Evolutionary conservation across 1,140 invertebrate species (phyloP).

Genomic region (Dolichoris vasculosae): DNA sequence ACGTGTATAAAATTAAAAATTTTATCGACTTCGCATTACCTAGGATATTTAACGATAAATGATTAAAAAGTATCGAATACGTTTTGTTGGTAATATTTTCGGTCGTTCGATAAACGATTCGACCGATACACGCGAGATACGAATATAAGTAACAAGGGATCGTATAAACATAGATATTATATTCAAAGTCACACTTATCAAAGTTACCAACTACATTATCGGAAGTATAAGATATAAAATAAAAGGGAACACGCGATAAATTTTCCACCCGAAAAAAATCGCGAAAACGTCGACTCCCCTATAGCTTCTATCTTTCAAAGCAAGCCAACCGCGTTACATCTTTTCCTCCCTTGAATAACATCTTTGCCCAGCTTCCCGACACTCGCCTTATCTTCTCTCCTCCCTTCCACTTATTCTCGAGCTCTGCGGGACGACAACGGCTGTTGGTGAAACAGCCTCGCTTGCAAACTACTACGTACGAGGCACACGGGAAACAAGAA

Average conservation of each 20-base stretch:
- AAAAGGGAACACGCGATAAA: not conserved
- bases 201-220: not conserved
- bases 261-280: not conserved
- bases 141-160: not conserved
- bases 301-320: not conserved
- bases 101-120: not conserved
- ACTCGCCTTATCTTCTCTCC: conserved; percentile 2
- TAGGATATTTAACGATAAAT: too few relatives aligned
- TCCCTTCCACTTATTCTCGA: conserved; percentile 30
- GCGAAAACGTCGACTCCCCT: not conserved
- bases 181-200: not conserved
- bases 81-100: not conserved
- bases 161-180: not conserved
- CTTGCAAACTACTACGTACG: conserved; percentile 24
- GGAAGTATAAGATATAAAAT: not conserved
- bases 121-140: not conserved
- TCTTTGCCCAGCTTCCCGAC: not conserved
- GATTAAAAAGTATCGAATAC: too few relatives aligned
- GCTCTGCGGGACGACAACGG: conserved; percentile 49
- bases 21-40: too few relatives aligned
- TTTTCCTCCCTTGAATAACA: not conserved
- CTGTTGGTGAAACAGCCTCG: conserved; percentile 41
- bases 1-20: too few relatives aligned
- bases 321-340: conserved; percentile 4
- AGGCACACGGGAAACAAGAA: not conserved